Conservation (phyloP, 1,140 invertebrate species). For the Campoletis sonorensis region DNA sequence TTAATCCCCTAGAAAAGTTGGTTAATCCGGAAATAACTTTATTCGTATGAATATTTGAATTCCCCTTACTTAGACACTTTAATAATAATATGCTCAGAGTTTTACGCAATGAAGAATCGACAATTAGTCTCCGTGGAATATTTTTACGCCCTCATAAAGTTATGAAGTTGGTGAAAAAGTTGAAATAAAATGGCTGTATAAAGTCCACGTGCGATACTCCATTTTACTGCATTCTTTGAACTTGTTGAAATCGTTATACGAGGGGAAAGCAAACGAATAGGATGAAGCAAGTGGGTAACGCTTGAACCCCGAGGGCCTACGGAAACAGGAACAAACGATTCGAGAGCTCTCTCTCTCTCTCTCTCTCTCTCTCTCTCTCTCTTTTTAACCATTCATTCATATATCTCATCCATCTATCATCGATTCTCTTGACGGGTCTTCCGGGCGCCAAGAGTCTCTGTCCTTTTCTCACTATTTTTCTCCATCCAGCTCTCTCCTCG, state of each 20-base stretch:
- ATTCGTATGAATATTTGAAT: background rate
- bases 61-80: background rate
- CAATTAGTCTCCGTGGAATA: background rate
- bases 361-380: conserved; percentile 12
- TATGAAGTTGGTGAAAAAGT: background rate
- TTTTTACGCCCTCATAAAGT: background rate
- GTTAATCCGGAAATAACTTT: background rate
- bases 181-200: background rate
- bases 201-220: background rate
- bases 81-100: background rate
- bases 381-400: conserved; percentile 20
- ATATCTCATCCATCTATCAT: conserved; percentile 15
- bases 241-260: background rate
- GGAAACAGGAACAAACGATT: conserved; percentile 17
- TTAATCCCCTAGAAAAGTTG: too few species aligned
- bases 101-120: background rate
- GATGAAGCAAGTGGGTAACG: background rate
- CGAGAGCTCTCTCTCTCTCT: conserved; percentile 15
- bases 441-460: conserved; percentile 10
- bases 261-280: background rate
- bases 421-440: conserved; percentile 24
- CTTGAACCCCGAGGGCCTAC: conserved; percentile 5
- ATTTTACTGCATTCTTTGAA: background rate
- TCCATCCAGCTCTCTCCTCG: background rate
- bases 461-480: background rate